Base-by-base conservation (phyloP, 2,113 vertebrate species). In the Labeo rohita region DNA sequence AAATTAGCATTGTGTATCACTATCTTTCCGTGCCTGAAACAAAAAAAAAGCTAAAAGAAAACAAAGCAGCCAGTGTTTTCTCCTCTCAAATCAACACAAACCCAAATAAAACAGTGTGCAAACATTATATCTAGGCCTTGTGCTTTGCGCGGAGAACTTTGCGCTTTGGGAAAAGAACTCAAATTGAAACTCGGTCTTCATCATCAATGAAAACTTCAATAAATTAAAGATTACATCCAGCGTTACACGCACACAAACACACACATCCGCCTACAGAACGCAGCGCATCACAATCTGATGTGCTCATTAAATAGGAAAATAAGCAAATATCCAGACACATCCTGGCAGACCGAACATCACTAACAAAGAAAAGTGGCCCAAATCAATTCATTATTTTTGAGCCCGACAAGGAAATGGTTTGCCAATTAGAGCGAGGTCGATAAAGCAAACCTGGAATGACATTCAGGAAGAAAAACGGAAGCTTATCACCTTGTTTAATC, bases 401-500 rank as follows among this genome's bases (percentile, higher is more conserved):
- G 81, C 73, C 84, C 63, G 72, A 81, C 77, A 88, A 87, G 84
- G 77, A 80, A 83, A 81, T 68, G 83, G 84, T 85, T 89, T 88
- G 72, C 76, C 89, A 88, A 90, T 91, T 91, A 91, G 88, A 85
- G 79, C 74, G 54, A 61, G 16, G 28, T 85, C 36, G 83, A 90
- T 88, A 90, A 88, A 90, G 84, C 79, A 85, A 87, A 86, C 76
- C 87, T 84, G 80, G 80, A 88, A 81, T 88, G 79, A 88, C 89
- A 89, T 87, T 84, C 85, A 63, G 80, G 87, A 88, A 74, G 85
- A 88, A 86, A 87, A 88, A 87, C 87, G 85, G 88, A 90, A 90
- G 86, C 79, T 84, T 87, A 88, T 88, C 86, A 80, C 84, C 66
- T 88, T 85, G 89, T 88, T 88, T 88, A 89, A 88, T 90, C 89